Base-by-base conservation (phyloP, 2,888 invertebrate species). In the Euspilapteryx auroguttella region DNA sequence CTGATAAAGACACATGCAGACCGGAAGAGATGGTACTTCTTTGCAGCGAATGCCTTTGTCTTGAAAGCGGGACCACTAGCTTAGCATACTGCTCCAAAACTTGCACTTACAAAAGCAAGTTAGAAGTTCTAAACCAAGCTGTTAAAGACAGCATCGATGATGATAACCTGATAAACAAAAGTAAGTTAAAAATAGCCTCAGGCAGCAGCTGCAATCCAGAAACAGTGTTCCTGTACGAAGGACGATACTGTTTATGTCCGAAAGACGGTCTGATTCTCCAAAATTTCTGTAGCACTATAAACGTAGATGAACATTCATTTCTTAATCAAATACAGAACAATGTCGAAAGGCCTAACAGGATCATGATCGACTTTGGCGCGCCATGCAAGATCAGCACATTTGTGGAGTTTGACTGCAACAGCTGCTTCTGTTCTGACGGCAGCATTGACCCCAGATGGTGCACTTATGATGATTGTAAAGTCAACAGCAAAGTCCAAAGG, bases 391-490 rank as follows among this genome's bases (percentile, higher is more conserved):
- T 73, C 0, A 59, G 53, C 24, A 62, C 63, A 2, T 62, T 65
- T 32, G 45, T 73, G 1, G 55, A 66, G 29, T 54, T 65, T 28
- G 61, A 59, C 32, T 77, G 77, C 32, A 76, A 77, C 30, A 57
- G 57, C 1, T 77, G 76, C 35, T 69, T 59, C 33, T 76, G 76
- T 35, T 44, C 48, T 0, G 39, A 43, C n/a, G 73, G 73, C 3
- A 59, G 41, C 22, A 47, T 71, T 21, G 61, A 73, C 35, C 49
- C 49, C 0, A 66, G 65, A 34, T 73, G 73, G 73, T 73, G 73
- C 30, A 73, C 73, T 0, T 51, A 55, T 10, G 73, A 73, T 22
- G 62, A 73, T 25, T 73, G 73, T 32, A 42, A 55, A 23, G 45
- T 54, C 2, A 69, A 65, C 34, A 49, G 37, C 29, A 33, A 42